Evolutionary conservation across 2,113 vertebrate species (phyloP).

Genomic region (Sula dactylatra): DNA sequence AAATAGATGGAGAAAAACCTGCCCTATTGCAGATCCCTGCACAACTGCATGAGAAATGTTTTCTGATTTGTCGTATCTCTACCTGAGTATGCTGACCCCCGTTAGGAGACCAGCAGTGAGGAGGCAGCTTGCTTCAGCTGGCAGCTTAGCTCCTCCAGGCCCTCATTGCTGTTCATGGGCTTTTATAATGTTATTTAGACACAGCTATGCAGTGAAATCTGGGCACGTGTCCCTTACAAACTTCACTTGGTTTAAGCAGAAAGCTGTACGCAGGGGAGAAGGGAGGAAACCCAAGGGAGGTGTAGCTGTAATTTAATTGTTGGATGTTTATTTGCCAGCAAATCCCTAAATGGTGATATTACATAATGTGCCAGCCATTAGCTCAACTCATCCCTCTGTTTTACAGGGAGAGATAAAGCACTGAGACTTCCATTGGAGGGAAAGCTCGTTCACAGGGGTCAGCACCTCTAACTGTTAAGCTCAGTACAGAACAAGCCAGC

Average conservation of each 20-base stretch:
- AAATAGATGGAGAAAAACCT: background rate
- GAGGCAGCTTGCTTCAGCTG: background rate
- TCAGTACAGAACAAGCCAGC: background rate
- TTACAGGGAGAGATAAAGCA: background rate
- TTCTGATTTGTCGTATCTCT: background rate
- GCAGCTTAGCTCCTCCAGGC: background rate
- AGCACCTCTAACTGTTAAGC: background rate
- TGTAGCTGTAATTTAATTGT: background rate
- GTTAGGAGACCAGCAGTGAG: rapidly evolving
- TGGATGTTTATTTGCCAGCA: background rate
- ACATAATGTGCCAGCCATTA: background rate
- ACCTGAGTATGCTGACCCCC: background rate
- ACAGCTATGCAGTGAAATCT: rapidly evolving
- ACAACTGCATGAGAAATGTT: background rate
- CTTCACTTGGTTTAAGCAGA: background rate
- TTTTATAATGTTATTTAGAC: background rate
- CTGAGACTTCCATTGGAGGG: background rate
- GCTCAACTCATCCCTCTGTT: background rate
- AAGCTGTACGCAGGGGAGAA: background rate
- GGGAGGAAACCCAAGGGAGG: background rate
- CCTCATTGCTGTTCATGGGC: background rate
- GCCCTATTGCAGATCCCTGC: background rate
- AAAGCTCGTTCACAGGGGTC: background rate
- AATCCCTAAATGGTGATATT: background rate
- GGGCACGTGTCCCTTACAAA: rapidly evolving